Evolutionary conservation across 1,140 invertebrate genomes (phyloP), one percentile per base, ranked within the genome.

Genomic region (Ceratoteleas bidentatus): DNA sequence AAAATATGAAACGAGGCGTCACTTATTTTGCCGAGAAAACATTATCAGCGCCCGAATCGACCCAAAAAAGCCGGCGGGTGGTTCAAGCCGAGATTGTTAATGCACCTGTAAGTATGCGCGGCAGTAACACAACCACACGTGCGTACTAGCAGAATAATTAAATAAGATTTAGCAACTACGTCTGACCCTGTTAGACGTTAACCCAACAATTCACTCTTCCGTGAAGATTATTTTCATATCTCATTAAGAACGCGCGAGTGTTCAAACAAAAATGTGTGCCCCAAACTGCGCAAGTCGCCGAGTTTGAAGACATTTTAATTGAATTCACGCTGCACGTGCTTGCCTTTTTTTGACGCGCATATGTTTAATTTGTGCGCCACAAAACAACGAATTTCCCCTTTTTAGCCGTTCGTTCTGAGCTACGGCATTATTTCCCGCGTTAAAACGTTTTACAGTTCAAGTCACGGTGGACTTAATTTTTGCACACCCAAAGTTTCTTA

Each of bases 91-190:
- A 76, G 68, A 62, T 56, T 69, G 57, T 69, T 62, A 76, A 69
- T 62, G 36, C 24, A 40, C 32, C 15, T 56, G 47, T 60, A 58
- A 56, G 38, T 66, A 52, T 70, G 52, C 52, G 15, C 16, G 16
- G 14, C 11, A 77, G 52, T 32, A 77, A 69, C 65, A 69, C 69
- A 77, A 76, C 45, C 57, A 61, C 73, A 76, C 72, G 62, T 68
- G 72, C 73, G 52, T 68, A 34, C 11, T 10, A 64, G 58, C 32
- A 64, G 57, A 77, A 70, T 77, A 77, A 77, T 77, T 77, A 77
- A 70, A 64, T 70, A 77, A 77, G 74, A 77, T 77, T 69, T 70
- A 64, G 50, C 64, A 77, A 77, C 43, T 64, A 64, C 52, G 65
- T 57, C 50, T 70, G 65, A 77, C 74, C 65, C 65, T 77, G 45